Base-by-base conservation (phyloP, 2,888 invertebrate genomes). In the Mesoligia furuncula region DNA sequence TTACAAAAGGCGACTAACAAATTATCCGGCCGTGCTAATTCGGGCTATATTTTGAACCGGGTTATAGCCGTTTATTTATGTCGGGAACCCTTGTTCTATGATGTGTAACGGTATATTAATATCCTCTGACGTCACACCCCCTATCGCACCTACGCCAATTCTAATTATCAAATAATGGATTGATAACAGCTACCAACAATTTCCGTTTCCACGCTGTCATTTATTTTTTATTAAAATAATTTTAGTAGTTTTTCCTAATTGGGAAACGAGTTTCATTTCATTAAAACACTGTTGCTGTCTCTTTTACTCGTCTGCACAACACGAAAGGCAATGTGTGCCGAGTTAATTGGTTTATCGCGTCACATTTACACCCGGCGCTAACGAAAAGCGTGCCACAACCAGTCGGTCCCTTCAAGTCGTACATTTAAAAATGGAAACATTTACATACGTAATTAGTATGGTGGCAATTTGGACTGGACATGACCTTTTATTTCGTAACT, bases 21-120 rank as follows among this genome's bases (percentile, higher is more conserved):
- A 87, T 87, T 85, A 87, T 84, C 78, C 84, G 69, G 36, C 39
- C 78, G 75, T 73, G 72, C 83, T 87, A 87, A 87, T 81, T 87
- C 80, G 75, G 64, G 77, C 31, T 71, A 78, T 73, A 85, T 87
- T 81, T 83, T 85, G 79, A 80, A 73, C 83, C 73, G 54, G 69
- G 54, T 36, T 36, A 36, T 17, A 51, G 51, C 80, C 73, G 69
- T 71, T 75, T 86, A 87, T 86, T 87, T 86, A 79, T 83, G 68
- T 42, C 77, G n/a, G 76, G 64, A 77, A 73, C 76, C 88, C 80
- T 79, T 80, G 75, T 82, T 78, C 77, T 71, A 84, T 79, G 82
- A 79, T 31, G 80, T 67, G 80, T 78, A 85, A 74, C 68, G 45
- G 48, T 82, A 65, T 86, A 87, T 79, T 77, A 83, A 86, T 87